Conservation (phyloP, 2,888 invertebrate species). For the Alloplasta piceator region DNA sequence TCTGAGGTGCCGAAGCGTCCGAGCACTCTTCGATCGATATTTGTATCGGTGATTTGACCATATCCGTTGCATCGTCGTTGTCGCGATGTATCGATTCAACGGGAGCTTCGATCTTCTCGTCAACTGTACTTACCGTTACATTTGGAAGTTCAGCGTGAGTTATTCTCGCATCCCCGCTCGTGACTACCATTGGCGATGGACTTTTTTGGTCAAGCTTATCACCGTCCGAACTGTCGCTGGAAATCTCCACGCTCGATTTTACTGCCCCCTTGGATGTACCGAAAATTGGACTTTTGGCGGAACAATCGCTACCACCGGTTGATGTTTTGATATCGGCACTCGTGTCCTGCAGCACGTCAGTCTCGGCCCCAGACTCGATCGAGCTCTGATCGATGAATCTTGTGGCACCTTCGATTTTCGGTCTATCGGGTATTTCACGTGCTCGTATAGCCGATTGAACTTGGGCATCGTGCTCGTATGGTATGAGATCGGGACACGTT, state of each 20-base stretch:
- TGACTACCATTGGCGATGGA: constrained; percentile 35
- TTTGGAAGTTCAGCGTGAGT: constrained; percentile 76
- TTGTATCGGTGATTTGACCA: constrained; percentile 82
- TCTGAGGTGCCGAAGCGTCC: constrained; percentile 76
- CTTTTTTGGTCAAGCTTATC: constrained; percentile 49
- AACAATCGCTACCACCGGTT: constrained; percentile 49
- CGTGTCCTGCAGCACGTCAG: constrained; percentile 67
- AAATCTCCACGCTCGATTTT: constrained; percentile 56
- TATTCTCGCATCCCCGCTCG: constrained; percentile 47
- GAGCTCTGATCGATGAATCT: constrained; percentile 81
- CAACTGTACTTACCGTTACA: constrained; percentile 74
- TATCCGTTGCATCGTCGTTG: constrained; percentile 73
- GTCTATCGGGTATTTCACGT: constrained; percentile 40
- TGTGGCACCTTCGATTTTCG: constrained; percentile 73
- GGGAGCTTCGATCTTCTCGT: constrained; percentile 60
- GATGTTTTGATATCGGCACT: constrained; percentile 52
- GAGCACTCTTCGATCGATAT: constrained; percentile 83
- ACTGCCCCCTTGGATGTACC: constrained; percentile 37
- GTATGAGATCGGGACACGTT: constrained; percentile 76
- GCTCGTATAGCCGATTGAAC: constrained; percentile 48
- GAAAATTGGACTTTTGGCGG: constrained; percentile 49
- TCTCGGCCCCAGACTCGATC: constrained; percentile 78
- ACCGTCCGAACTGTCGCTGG: constrained; percentile 68
- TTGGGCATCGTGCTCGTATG: constrained; percentile 75
- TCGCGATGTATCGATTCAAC: constrained; percentile 65